A percentile compares a stretch with the other conserved stretches of the same genome.
Evolutionary conservation across 2,888 invertebrate genomes (phyloP).

Genomic region (Amphipyra tragopoginis): DNA sequence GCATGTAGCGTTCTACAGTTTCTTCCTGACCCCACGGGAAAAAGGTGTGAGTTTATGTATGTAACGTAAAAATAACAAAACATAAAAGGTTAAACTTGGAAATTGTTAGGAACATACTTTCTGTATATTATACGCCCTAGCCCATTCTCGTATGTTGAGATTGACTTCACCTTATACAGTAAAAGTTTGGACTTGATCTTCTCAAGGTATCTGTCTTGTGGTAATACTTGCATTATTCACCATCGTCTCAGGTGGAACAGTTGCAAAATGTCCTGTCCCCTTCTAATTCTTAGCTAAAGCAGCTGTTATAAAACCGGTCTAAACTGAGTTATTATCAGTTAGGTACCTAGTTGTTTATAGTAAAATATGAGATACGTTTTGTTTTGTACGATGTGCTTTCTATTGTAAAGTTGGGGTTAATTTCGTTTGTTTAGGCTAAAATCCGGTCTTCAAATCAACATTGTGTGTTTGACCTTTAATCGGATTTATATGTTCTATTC

Average conservation of each 20-base stretch:
- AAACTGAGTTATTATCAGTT: constrained; percentile 58
- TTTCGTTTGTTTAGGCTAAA: too few relatives aligned
- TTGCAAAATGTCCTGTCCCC: constrained; percentile 80
- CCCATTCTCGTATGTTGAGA: too few relatives aligned
- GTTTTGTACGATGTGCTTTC: constrained; percentile 15
- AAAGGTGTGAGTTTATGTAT: too few relatives aligned
- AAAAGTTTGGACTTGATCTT: neutral
- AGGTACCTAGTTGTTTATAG: constrained; percentile 47
- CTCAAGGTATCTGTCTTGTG: constrained; percentile 5
- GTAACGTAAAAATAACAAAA: too few relatives aligned
- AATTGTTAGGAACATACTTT: too few relatives aligned
- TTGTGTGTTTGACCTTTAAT: too few relatives aligned
- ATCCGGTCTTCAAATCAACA: too few relatives aligned
- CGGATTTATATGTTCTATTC: too few relatives aligned
- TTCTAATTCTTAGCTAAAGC: constrained; percentile 74
- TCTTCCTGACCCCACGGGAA: too few relatives aligned
- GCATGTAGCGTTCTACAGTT: too few relatives aligned
- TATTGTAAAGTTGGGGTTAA: neutral
- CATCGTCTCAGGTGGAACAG: constrained; percentile 78
- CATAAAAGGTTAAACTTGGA: too few relatives aligned
- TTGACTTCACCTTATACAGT: neutral
- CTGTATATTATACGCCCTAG: too few relatives aligned
- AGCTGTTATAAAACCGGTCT: constrained; percentile 66
- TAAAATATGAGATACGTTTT: constrained; percentile 54
- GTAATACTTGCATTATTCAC: constrained; percentile 61